A percentile compares a stretch with the other conserved stretches of the same genome.
phyloP scores from a whole-genome alignment of 1,140 invertebrate genomes.

The Hetaerina americana region DNA sequence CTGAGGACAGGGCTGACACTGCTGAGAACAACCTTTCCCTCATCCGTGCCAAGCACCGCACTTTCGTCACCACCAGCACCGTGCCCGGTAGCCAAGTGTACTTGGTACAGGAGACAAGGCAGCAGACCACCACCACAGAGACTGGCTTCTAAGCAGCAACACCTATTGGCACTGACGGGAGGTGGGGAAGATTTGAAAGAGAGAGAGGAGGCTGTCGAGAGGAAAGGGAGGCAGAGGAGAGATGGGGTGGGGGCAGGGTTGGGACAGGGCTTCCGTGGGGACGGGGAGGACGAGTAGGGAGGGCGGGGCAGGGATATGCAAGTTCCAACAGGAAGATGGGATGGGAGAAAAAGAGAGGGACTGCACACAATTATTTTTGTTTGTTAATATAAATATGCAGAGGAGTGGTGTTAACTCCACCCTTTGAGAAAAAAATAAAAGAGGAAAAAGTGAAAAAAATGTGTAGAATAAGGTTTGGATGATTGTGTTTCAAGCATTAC shows the following conservation, averaged over 20 bases:
- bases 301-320: too few relatives aligned
- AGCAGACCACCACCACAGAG: conserved; percentile 19
- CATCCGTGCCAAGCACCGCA: conserved; percentile 92
- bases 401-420: not conserved
- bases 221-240: not conserved
- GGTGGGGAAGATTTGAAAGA: not conserved
- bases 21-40: conserved; percentile 87
- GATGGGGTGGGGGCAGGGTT: not conserved
- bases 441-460: not conserved
- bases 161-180: not conserved
- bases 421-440: conserved; percentile 1
- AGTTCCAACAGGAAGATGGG: too few relatives aligned
- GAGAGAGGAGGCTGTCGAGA: not conserved
- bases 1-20: conserved; percentile 86
- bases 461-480: not conserved
- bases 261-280: not conserved
- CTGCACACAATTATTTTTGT: not conserved
- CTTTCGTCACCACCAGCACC: conserved; percentile 79
- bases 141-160: not conserved
- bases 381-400: not conserved
- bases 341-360: not conserved
- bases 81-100: conserved; percentile 77
- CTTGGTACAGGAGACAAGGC: conserved; percentile 62
- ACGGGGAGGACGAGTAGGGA: too few relatives aligned
- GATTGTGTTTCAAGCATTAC: not conserved